Evolutionary conservation across 23 tunicate genomes (phyloP), one percentile per base, ranked within the genome.

Genomic region (Halocynthia aurantium): DNA sequence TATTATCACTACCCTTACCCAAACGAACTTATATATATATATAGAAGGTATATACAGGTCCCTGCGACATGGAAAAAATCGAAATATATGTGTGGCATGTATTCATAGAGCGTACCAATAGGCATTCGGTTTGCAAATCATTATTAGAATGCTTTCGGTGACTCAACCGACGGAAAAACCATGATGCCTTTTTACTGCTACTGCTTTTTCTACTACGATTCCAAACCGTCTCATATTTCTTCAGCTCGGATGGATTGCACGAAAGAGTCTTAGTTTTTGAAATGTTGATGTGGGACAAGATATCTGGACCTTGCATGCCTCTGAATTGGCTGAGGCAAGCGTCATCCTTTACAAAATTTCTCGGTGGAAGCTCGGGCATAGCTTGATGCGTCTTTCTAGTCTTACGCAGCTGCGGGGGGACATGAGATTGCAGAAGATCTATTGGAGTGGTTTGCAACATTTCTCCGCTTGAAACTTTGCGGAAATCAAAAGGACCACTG

Each of bases 401-500:
- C 63, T 58, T 2, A 0, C 70, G 31, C 44, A 31, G 44, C 4
- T 31, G 44, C 44, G 44, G 4, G 1, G 44, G 44, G 44, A 31
- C 44, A 15, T 65, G 70, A 5, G 70, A 15, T 15, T 65, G 49
- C 22, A 65, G 70, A 20, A 65, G 31, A 65, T 65, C 70, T 65
- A 65, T 65, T 11, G 70, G 70, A 9, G 22, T 65, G 22, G 70
- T 65, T 10, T 40, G 49, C 10, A 65, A 49, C 70, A 65, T 65
- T 49, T 65, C 17, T 65, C 70, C 70, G 10, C 9, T 9, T 5
- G 70, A 65, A 65, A 65, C 31, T 15, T 65, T 65, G 0, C 31
- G 22, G 6, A 65, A 65, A 65, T 65, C 70, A 65, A 65, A 65
- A 20, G 70, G 70, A 10, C 17, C 70, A 65, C 70, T 65, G 6